Evolutionary conservation across 2,888 invertebrate genomes (phyloP).

Genomic region (Mallateleia sp.): DNA sequence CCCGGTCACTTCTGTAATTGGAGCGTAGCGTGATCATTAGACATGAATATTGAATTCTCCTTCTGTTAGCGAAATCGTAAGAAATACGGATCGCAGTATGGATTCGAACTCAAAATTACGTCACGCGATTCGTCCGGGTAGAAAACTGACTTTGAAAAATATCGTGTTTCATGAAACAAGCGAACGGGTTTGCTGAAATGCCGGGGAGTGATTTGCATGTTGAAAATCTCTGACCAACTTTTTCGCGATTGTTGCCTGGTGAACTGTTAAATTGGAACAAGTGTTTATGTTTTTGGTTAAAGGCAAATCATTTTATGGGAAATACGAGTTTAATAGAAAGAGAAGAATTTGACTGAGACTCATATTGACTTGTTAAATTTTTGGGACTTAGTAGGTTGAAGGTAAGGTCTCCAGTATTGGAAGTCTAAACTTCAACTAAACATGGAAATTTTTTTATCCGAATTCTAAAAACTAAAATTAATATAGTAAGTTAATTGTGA

Average conservation of each 20-base stretch:
- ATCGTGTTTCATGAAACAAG: constrained; percentile 26
- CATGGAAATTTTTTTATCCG: too few species aligned
- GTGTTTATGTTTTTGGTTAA: too few species aligned
- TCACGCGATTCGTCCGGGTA: constrained; percentile 40
- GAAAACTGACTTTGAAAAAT: constrained; percentile 33
- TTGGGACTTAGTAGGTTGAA: too few species aligned
- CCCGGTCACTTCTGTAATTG: constrained; percentile 77
- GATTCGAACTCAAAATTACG: constrained; percentile 47
- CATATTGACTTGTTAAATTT: too few species aligned
- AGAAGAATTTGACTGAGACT: too few species aligned
- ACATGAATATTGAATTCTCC: constrained; percentile 78
- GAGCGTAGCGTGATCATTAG: constrained; percentile 79
- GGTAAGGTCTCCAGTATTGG: too few species aligned
- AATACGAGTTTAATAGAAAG: too few species aligned
- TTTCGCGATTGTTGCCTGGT: neutral
- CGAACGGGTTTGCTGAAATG: neutral
- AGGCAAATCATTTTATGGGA: too few species aligned
- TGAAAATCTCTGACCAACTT: constrained; percentile 3
- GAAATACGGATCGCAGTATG: constrained; percentile 23
- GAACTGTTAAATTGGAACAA: too few species aligned
- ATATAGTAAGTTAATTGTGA: too few species aligned
- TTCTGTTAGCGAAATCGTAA: constrained; percentile 45
- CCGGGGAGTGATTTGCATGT: neutral
- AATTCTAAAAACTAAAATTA: too few species aligned
- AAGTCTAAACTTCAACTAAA: too few species aligned